A percentile compares a stretch with the other conserved stretches of the same genome.
Conservation (phyloP, 2,888 invertebrate genomes). For the Argyresthia albistria region DNA sequence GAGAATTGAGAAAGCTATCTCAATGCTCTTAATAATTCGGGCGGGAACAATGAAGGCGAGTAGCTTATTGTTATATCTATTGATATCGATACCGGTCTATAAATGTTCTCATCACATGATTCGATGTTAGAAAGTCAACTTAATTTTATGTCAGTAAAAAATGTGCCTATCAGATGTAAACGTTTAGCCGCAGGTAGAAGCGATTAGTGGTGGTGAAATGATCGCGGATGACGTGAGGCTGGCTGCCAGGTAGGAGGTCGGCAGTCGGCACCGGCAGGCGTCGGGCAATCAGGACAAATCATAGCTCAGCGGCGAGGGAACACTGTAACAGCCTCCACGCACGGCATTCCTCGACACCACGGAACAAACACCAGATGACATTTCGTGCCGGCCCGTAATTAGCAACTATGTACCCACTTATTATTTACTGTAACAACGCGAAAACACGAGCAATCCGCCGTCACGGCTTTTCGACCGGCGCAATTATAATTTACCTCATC, state of each 20-base stretch:
- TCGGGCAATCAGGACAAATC: slow-evolving; percentile 10
- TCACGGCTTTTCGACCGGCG: background rate
- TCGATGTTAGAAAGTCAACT: too few species aligned
- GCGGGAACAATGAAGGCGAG: too few species aligned
- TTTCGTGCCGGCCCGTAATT: slow-evolving; percentile 2
- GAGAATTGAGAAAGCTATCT: background rate
- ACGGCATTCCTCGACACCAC: slow-evolving; percentile 25
- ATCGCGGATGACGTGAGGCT: slow-evolving; percentile 3
- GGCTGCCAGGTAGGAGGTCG: slow-evolving; percentile 1
- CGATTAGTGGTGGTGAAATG: slow-evolving; percentile 2
- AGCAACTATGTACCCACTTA: slow-evolving; percentile 2
- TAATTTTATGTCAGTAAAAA: background rate
- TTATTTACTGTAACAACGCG: slow-evolving; percentile 6
- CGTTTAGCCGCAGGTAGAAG: background rate
- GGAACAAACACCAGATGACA: slow-evolving; percentile 17
- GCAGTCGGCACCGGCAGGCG: slow-evolving; percentile 9
- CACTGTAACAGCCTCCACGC: slow-evolving; percentile 4
- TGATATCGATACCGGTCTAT: too few species aligned
- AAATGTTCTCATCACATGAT: too few species aligned
- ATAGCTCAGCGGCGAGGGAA: slow-evolving; percentile 9
- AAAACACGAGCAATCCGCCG: slow-evolving; percentile 5
- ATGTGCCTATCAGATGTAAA: background rate
- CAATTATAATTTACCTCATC: slow-evolving; percentile 4
- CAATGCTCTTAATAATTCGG: too few species aligned
- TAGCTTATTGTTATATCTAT: too few species aligned